Percentiles rank a stretch among this genome's conserved stretches.
Evolutionary conservation across 2,888 invertebrate species (phyloP).

Genomic region (Salpingus planirostris): DNA sequence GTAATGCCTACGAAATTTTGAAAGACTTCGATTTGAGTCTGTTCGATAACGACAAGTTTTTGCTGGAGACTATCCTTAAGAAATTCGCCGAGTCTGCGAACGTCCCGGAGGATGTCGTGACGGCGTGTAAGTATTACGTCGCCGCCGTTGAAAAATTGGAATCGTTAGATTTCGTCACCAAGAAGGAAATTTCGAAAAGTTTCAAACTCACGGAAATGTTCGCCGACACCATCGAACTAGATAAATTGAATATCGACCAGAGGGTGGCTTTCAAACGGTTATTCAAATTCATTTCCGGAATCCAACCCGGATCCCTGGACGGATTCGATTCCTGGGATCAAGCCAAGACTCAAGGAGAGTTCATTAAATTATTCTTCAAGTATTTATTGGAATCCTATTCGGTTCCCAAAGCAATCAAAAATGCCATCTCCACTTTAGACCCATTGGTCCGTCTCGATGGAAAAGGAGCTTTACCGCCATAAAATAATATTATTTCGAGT

Average conservation of each 20-base stretch:
- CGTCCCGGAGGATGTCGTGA: slow-evolving; percentile 8
- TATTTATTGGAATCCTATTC: slow-evolving; percentile 8
- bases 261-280: slow-evolving; percentile 17
- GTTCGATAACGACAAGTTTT: slow-evolving; percentile 4
- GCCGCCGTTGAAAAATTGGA: too few species aligned
- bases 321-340: slow-evolving; percentile 15
- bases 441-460: slow-evolving; percentile 14
- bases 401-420: slow-evolving; percentile 12
- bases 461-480: slow-evolving; percentile 15
- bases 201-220: slow-evolving; percentile 20
- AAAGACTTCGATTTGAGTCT: not conserved
- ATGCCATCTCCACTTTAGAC: slow-evolving; percentile 8
- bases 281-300: slow-evolving; percentile 14
- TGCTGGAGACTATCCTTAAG: slow-evolving; percentile 5
- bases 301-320: slow-evolving; percentile 3
- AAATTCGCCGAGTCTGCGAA: slow-evolving; percentile 9
- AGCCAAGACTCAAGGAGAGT: slow-evolving; percentile 17
- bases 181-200: slow-evolving; percentile 18
- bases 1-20: not conserved
- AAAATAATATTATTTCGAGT: too few species aligned
- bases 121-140: too few species aligned
- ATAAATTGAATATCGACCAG: slow-evolving; percentile 9
- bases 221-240: slow-evolving; percentile 15
- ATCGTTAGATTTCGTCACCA: slow-evolving; percentile 10
- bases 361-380: slow-evolving; percentile 14